Evolutionary conservation across 1,140 invertebrate species (phyloP).

Genomic region (Pectinophora gossypiella): DNA sequence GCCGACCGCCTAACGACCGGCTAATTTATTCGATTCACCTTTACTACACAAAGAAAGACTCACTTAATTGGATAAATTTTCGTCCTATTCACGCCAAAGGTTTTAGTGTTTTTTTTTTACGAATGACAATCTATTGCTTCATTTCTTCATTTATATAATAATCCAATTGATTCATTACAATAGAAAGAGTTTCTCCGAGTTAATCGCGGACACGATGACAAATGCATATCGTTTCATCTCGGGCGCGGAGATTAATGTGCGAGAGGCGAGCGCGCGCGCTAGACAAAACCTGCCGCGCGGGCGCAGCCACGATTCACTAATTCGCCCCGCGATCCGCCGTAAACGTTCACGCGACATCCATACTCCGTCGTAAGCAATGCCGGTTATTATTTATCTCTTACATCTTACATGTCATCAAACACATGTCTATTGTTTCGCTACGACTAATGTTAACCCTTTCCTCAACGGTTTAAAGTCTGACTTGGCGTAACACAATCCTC

Average conservation of each 20-base stretch:
- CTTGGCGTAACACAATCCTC: constrained; percentile 7
- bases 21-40: constrained; percentile 59
- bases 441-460: not conserved
- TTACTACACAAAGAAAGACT: not conserved
- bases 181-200: constrained; percentile 52
- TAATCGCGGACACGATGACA: constrained; percentile 67
- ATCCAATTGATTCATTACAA: constrained; percentile 65
- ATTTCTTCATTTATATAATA: constrained; percentile 39
- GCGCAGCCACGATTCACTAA: constrained; percentile 45
- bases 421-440: not conserved
- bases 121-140: constrained; percentile 6
- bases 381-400: constrained; percentile 68
- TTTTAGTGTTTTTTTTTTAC: not conserved
- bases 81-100: not conserved
- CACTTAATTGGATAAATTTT: not conserved
- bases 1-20: constrained; percentile 65
- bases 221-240: constrained; percentile 71
- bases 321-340: constrained; percentile 43
- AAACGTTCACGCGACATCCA: constrained; percentile 57
- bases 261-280: constrained; percentile 38
- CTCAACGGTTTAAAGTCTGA: constrained; percentile 21
- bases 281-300: constrained; percentile 59
- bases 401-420: constrained; percentile 1
- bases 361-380: constrained; percentile 49
- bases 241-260: constrained; percentile 61